Base-by-base conservation (phyloP, 2,797 vertebrate species). In the Megaceryle alcyon region DNA sequence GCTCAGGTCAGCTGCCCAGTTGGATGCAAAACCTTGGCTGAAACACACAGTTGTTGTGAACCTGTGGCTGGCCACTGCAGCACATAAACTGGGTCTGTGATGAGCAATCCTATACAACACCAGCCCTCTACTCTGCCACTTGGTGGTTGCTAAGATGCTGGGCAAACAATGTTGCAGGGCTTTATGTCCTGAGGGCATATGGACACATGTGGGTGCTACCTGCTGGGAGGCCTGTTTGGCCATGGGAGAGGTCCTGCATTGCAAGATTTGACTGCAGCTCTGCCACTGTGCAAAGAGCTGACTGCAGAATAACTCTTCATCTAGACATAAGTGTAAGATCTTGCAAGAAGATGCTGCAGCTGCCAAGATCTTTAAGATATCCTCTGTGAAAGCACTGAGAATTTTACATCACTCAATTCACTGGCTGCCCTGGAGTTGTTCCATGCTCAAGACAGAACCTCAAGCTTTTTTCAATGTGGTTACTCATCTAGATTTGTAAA, bases 21-120 rank as follows among this genome's bases (percentile, higher is more conserved):
- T 57, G 39, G 19, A 35, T 44, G 28, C 39, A 73, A 69, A 86
- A 39, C 20, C 37, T 29, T 0, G 0, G 17, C 33, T 88, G 86
- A 87, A 89, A 66, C 43, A 35, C 0, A 0, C 11, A 18, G 21
- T 3, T n/a, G 18, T 29, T n/a, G 3, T 7, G 33, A 60, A 22
- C 15, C 51, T 59, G 39, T 23, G 43, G 72, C 26, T 56, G 28
- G 15, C 17, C 31, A 23, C 35, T 9, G 3, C 10, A 5, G n/a
- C 29, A 22, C 37, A 51, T 49, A 10, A 12, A 39, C 44, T 21
- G 64, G 21, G 16, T 48, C 33, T 43, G 21, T 10, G 13, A 53
- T 33, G 18, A 31, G 35, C n/a, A 41, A 41, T 46, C 31, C 4
- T 1, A 2, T 5, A 6, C 26, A 33, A 43, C 49, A 63, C 10